Percentiles rank a stretch among this genome's conserved stretches.
Evolutionary conservation across 2,888 invertebrate species (phyloP).

Genomic region (Polylopha cassiicola): DNA sequence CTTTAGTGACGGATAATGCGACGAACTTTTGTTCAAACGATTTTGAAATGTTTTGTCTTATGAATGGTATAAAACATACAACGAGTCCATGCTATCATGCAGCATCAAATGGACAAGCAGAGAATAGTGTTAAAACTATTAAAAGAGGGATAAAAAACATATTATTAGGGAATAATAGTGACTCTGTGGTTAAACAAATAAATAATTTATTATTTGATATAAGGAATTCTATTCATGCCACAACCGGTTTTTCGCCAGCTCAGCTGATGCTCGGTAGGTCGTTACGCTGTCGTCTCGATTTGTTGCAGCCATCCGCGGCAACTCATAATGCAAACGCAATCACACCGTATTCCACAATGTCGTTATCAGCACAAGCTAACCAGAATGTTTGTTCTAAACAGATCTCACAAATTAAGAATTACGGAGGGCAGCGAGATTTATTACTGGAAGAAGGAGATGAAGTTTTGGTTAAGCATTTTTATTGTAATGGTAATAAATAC

Average conservation of each 20-base stretch:
- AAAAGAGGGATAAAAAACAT: conserved; percentile 24
- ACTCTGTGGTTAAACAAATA: conserved; percentile 12
- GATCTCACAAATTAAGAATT: conserved; percentile 13
- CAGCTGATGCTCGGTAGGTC: conserved; percentile 21
- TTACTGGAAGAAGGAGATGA: conserved; percentile 9
- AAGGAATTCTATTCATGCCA: conserved; percentile 21
- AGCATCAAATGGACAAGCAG: conserved; percentile 21
- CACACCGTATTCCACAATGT: neutral
- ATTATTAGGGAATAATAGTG: neutral
- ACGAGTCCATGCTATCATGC: conserved; percentile 14
- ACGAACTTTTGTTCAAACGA: conserved; percentile 4
- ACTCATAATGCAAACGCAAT: neutral
- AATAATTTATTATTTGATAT: conserved; percentile 21
- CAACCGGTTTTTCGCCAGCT: conserved; percentile 22
- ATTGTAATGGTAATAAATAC: conserved; percentile 12
- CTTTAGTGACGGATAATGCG: conserved; percentile 13
- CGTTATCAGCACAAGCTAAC: conserved; percentile 1
- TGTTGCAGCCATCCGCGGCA: conserved; percentile 3
- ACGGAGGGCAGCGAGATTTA: conserved; percentile 9
- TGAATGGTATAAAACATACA: conserved; percentile 12
- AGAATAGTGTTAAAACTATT: conserved; percentile 23
- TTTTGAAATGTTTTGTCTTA: conserved; percentile 3
- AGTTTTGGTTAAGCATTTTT: conserved; percentile 19
- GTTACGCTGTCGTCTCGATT: conserved; percentile 20
- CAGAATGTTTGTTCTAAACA: conserved; percentile 18